Evolutionary conservation across 2,113 vertebrate species (phyloP).

Genomic region (Benitochromis conjunctus): DNA sequence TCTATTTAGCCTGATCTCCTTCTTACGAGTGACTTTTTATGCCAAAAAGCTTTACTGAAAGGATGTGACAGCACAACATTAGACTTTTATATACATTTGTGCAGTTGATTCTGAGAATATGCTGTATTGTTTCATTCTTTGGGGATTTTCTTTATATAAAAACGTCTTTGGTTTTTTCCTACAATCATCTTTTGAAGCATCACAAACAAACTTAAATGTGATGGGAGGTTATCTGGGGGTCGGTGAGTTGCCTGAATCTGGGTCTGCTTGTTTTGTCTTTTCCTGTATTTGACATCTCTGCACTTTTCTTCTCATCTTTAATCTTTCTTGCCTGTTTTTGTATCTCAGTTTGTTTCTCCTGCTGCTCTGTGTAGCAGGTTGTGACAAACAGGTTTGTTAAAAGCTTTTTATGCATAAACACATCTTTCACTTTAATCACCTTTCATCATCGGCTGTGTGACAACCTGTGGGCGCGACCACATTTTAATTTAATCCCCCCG

Average conservation of each 20-base stretch:
- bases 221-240: neutral
- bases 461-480: constrained; percentile 27
- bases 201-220: neutral
- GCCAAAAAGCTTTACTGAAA: neutral
- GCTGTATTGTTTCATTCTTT: neutral
- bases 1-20: neutral
- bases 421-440: constrained; percentile 36
- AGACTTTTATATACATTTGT: neutral
- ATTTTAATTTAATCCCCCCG: constrained; percentile 17
- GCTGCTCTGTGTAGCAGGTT: neutral
- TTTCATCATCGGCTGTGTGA: constrained; percentile 31
- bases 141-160: neutral
- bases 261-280: neutral
- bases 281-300: neutral
- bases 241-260: neutral
- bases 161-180: neutral
- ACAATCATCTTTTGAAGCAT: neutral
- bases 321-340: neutral
- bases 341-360: neutral
- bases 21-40: neutral
- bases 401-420: constrained; percentile 31
- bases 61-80: neutral
- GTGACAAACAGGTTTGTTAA: constrained; percentile 2
- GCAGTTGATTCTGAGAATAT: neutral
- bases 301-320: neutral